Evolutionary conservation across 2,113 vertebrate genomes (phyloP), one percentile per base, ranked within the genome.

Genomic region (Cettia cetti): DNA sequence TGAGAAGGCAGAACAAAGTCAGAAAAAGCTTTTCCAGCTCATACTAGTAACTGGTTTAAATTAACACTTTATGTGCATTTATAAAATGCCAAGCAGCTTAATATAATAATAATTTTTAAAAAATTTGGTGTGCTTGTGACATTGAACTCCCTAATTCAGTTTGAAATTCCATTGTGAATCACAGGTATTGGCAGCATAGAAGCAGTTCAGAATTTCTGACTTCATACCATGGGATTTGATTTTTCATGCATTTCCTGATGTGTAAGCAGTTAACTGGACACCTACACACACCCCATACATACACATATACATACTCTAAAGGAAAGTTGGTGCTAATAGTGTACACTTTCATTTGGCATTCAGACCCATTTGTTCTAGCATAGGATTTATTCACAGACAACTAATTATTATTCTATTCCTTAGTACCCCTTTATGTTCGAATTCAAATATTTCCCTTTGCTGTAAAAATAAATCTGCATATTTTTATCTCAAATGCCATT

Each of bases 401-500:
- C 20, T 11, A 68, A 37, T 68, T 68, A 76, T 66, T 57, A 59
- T 44, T 59, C 17, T 33, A 37, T 31, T 85, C 63, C 71, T 70
- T 49, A 74, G 42, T 74, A 47, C 16, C 9, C 7, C 27, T 83
- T 90, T 57, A 70, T 23, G 42, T 28, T 90, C 23, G 71, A 90
- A 80, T 69, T 85, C 4, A 54, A 86, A 64, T 82, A 59, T 77
- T 74, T 71, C 44, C 18, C 27, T 80, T 66, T 3, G 2, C 70
- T 66, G n/a, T 86, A 90, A 90, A 94, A 95, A 63, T 77, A 86
- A 82, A 81, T 71, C 82, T 86, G 50, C 28, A 3, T 88, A 37
- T 77, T 12, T 94, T 90, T 65, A 37, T 70, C 28, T 82, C 27
- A 31, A 78, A 35, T 72, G 16, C 11, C 22, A 6, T 56, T 92